phyloP scores from a whole-genome alignment of 2,888 invertebrate genomes.

The Drosophila melanosoma region DNA sequence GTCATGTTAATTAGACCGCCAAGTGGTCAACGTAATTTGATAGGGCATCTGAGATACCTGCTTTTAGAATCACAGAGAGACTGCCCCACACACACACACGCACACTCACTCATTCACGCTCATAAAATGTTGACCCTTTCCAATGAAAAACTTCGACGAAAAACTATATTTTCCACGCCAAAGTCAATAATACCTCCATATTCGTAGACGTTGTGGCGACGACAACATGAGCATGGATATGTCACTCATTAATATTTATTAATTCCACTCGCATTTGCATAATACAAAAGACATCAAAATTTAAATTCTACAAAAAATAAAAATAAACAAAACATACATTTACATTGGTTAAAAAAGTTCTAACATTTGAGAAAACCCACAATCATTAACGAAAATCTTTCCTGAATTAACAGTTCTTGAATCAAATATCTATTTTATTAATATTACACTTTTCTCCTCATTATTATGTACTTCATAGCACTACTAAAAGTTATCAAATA shows the following conservation, averaged over 20 bases:
- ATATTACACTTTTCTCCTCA: not conserved
- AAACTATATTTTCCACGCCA: slow-evolving; percentile 36
- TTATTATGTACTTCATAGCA: not conserved
- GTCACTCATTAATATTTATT: slow-evolving; percentile 61
- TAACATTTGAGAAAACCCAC: not conserved
- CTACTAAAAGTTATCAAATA: not conserved
- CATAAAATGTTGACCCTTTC: slow-evolving; percentile 54
- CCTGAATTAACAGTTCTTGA: not conserved
- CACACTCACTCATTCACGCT: slow-evolving; percentile 28
- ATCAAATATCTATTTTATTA: not conserved
- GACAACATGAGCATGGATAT: slow-evolving; percentile 55
- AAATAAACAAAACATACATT: slow-evolving; percentile 6
- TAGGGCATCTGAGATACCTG: slow-evolving; percentile 77
- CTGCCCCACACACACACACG: not conserved
- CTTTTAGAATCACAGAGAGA: slow-evolving; percentile 40
- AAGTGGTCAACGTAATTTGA: slow-evolving; percentile 75
- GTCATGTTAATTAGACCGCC: slow-evolving; percentile 83
- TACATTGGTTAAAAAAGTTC: slow-evolving; percentile 27
- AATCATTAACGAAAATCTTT: slow-evolving; percentile 2
- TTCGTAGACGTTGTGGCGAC: slow-evolving; percentile 68
- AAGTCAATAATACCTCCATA: slow-evolving; percentile 15
- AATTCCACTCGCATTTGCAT: slow-evolving; percentile 42
- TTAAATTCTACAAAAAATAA: slow-evolving; percentile 1
- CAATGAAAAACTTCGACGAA: slow-evolving; percentile 41
- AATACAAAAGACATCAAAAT: slow-evolving; percentile 48